Conservation (phyloP, 2,797 vertebrate genomes). For the Lerista edwardsae region DNA sequence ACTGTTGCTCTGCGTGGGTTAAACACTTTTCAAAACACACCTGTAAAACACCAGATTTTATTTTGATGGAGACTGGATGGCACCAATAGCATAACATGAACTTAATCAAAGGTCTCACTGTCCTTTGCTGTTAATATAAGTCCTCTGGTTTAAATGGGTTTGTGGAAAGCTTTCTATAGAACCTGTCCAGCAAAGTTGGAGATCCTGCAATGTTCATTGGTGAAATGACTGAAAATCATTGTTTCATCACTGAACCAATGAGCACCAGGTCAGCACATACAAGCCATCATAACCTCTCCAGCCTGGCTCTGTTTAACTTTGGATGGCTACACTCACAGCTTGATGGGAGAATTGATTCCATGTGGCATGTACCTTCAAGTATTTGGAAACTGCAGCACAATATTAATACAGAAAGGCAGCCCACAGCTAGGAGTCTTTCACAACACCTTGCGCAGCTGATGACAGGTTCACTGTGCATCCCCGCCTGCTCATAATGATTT, state of each 20-base stretch:
- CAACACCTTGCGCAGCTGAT: neutral
- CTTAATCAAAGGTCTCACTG: neutral
- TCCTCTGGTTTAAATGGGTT: neutral
- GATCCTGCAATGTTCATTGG: neutral
- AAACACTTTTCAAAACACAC: neutral
- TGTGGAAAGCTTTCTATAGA: neutral
- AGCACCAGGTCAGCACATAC: neutral
- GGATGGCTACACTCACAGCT: neutral
- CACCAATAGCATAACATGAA: no score
- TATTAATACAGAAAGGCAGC: neutral
- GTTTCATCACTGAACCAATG: no score
- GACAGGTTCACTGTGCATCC: no score
- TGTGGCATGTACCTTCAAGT: neutral
- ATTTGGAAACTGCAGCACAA: neutral
- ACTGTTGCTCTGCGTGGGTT: neutral
- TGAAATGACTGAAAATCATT: neutral
- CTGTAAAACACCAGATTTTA: neutral
- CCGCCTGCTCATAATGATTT: neutral
- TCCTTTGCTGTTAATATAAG: neutral
- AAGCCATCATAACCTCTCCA: neutral
- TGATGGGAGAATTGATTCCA: rapidly evolving
- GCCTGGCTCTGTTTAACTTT: neutral
- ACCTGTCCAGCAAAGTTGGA: neutral
- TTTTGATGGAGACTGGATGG: neutral
- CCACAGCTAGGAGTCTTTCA: neutral